Percentiles rank a stretch among this genome's conserved stretches.
phyloP scores from a whole-genome alignment of 2,797 vertebrate genomes.

The Lateolabrax maculatus region DNA sequence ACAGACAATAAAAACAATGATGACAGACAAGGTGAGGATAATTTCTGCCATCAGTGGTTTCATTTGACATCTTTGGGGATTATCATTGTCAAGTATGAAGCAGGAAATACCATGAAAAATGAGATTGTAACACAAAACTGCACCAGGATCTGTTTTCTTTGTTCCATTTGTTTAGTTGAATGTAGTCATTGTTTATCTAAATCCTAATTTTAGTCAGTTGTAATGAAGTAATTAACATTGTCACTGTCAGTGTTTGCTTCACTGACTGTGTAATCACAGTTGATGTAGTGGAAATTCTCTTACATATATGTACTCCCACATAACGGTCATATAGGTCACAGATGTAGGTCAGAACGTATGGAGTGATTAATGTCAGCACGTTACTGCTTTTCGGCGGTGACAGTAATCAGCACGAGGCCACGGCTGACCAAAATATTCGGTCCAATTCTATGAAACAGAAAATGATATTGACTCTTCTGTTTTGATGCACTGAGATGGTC shows the following conservation, averaged over 20 bases:
- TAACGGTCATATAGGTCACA: constrained; percentile 43
- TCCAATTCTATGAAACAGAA: constrained; percentile 17
- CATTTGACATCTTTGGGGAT: constrained; percentile 31
- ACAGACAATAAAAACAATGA: constrained; percentile 27
- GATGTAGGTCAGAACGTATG: constrained; percentile 57
- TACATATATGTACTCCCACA: background rate
- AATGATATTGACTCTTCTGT: constrained; percentile 1
- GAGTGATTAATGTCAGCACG: constrained; percentile 48
- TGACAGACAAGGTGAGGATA: constrained; percentile 17
- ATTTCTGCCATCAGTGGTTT: constrained; percentile 6
- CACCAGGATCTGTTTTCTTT: background rate
- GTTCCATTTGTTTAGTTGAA: background rate
- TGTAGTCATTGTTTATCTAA: background rate
- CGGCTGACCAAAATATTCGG: constrained; percentile 1
- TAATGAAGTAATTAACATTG: constrained; percentile 15
- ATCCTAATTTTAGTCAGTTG: background rate
- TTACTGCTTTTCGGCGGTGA: constrained; percentile 12
- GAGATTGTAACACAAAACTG: background rate
- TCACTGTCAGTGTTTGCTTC: constrained; percentile 1
- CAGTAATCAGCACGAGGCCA: constrained; percentile 14
- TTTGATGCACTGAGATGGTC: constrained; percentile 2
- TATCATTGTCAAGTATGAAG: background rate
- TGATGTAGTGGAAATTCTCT: constrained; percentile 25
- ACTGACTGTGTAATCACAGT: background rate
- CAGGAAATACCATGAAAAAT: background rate